phyloP scores from a whole-genome alignment of 2,888 invertebrate species.

The Odontocerum albicorne region DNA sequence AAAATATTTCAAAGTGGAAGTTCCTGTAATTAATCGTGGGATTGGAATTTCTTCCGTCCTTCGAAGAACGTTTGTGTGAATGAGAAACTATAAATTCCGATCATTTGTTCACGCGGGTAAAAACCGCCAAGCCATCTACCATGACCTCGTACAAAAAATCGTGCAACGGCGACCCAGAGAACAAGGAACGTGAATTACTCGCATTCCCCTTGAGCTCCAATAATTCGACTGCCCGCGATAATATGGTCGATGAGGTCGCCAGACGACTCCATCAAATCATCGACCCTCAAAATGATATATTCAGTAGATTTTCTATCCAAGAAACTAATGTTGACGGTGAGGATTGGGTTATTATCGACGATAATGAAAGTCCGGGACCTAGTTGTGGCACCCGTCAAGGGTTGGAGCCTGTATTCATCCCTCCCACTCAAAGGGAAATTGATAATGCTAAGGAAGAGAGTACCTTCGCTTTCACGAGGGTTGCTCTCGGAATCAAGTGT shows the following conservation, averaged over 20 bases:
- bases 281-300: conserved; percentile 6
- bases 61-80: conserved; percentile 43
- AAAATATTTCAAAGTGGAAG: no score
- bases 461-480: conserved; percentile 8
- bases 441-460: background rate
- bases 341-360: conserved; percentile 30
- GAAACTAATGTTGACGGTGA: conserved; percentile 20
- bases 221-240: background rate
- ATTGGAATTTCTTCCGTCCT: background rate
- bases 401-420: background rate
- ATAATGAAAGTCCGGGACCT: background rate
- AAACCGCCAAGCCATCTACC: conserved; percentile 61
- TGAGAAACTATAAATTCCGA: conserved; percentile 63
- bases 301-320: conserved; percentile 8
- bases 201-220: conserved; percentile 5
- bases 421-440: background rate
- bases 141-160: conserved; percentile 69
- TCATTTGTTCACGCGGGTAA: conserved; percentile 64
- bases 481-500: conserved; percentile 3
- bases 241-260: conserved; percentile 18
- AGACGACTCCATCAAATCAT: conserved; percentile 20
- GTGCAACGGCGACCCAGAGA: conserved; percentile 60
- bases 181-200: conserved; percentile 38
- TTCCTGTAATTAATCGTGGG: background rate
- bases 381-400: background rate